A percentile compares a stretch with the other conserved stretches of the same genome.
phyloP scores from a whole-genome alignment of 2,797 vertebrate species.

The Sylvia borin region DNA sequence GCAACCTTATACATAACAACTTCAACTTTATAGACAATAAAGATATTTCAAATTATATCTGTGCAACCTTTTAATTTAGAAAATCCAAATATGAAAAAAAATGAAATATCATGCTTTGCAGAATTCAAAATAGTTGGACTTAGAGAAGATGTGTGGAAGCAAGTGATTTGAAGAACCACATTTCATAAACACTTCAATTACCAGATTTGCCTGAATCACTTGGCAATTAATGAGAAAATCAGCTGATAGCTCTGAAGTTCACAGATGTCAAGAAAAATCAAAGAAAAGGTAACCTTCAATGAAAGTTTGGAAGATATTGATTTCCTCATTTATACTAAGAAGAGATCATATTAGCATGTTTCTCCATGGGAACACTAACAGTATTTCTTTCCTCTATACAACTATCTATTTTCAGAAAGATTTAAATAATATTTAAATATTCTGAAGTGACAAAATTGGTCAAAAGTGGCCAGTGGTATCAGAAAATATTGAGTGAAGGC shows the following conservation, averaged over 20 bases:
- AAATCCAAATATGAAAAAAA: neutral
- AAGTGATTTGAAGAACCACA: neutral
- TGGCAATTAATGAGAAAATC: constrained; percentile 10
- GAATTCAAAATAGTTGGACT: neutral
- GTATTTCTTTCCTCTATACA: neutral
- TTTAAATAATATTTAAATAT: neutral
- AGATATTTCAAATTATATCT: neutral
- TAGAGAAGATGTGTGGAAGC: neutral
- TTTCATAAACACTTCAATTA: neutral
- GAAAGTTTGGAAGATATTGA: neutral
- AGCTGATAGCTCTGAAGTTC: neutral
- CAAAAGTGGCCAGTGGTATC: neutral
- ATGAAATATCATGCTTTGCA: neutral
- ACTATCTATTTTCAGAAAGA: neutral
- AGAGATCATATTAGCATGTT: neutral
- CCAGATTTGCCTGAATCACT: neutral
- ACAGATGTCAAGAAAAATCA: neutral
- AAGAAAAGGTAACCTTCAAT: neutral
- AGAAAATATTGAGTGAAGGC: neutral
- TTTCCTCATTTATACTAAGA: neutral
- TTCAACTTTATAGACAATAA: neutral
- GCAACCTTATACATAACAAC: neutral
- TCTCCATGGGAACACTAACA: neutral
- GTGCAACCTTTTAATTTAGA: neutral
- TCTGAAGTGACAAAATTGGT: neutral